Conservation (phyloP, 1,140 invertebrate species). For the Phthorimaea operculella region DNA sequence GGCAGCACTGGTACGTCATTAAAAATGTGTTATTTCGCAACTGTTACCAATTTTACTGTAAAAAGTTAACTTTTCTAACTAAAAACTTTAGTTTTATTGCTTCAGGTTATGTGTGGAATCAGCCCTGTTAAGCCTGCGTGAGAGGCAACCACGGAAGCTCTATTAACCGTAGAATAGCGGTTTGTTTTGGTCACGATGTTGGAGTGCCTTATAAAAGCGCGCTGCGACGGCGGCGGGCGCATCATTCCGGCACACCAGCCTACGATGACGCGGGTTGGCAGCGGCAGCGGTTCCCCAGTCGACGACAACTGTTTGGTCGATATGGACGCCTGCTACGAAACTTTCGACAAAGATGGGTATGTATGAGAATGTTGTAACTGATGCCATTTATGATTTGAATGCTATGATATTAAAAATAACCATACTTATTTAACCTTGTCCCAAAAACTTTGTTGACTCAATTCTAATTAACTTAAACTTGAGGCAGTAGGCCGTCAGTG, state of each 20-base stretch:
- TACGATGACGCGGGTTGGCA: conserved; percentile 57
- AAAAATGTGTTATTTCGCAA: too few species aligned
- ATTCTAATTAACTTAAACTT: too few species aligned
- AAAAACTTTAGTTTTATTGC: too few species aligned
- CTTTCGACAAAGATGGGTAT: conserved; percentile 86
- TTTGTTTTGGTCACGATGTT: background rate
- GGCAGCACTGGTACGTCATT: too few species aligned
- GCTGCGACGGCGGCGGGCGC: conserved; percentile 30
- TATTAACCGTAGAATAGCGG: too few species aligned
- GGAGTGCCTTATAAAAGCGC: conserved; percentile 38
- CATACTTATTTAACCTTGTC: conserved; percentile 2
- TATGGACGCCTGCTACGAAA: conserved; percentile 89
- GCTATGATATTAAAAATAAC: background rate
- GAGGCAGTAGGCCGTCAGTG: too few species aligned
- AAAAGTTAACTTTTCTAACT: too few species aligned
- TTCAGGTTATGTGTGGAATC: too few species aligned
- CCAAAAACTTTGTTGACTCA: background rate
- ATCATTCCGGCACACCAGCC: conserved; percentile 42
- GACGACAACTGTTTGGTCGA: conserved; percentile 67
- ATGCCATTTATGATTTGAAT: background rate
- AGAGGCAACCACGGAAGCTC: too few species aligned
- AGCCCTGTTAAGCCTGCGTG: too few species aligned
- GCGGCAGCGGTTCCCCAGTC: conserved; percentile 43
- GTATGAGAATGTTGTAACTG: conserved; percentile 23
- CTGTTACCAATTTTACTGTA: too few species aligned